A percentile compares a stretch with the other conserved stretches of the same genome.
phyloP scores from a whole-genome alignment of 2,888 invertebrate species.

The Hypercompe scribonia region DNA sequence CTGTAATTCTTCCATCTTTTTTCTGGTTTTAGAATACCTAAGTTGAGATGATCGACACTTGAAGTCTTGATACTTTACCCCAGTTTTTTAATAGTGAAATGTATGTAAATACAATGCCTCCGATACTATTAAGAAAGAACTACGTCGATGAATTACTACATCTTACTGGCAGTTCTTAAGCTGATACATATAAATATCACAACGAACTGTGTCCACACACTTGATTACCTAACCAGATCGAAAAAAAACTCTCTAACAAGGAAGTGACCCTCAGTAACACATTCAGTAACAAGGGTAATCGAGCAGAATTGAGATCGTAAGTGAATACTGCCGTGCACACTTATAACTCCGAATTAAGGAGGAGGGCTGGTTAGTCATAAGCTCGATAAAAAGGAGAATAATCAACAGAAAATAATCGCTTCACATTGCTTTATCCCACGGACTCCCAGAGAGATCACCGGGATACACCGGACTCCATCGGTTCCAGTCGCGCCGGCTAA shows the following conservation, averaged over 20 bases:
- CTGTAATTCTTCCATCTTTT: too few species aligned
- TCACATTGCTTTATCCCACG: too few species aligned
- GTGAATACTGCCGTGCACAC: too few species aligned
- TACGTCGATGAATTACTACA: background rate
- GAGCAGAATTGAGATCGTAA: too few species aligned
- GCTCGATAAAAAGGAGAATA: background rate
- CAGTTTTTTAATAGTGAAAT: background rate
- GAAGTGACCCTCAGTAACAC: too few species aligned
- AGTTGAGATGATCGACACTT: background rate
- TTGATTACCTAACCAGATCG: too few species aligned
- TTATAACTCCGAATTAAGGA: background rate
- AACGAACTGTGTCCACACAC: background rate
- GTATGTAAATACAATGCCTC: background rate
- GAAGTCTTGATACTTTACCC: background rate
- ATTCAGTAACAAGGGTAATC: too few species aligned
- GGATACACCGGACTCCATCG: too few species aligned
- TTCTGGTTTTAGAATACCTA: background rate
- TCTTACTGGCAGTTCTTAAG: background rate
- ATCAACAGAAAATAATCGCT: too few species aligned
- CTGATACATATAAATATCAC: background rate
- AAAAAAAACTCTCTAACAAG: too few species aligned
- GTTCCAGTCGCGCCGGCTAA: background rate
- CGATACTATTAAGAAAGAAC: background rate
- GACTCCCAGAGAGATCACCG: too few species aligned
- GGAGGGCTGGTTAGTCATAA: too few species aligned